phyloP scores from a whole-genome alignment of 2,797 vertebrate genomes.

The Sebastolobus altivelis region DNA sequence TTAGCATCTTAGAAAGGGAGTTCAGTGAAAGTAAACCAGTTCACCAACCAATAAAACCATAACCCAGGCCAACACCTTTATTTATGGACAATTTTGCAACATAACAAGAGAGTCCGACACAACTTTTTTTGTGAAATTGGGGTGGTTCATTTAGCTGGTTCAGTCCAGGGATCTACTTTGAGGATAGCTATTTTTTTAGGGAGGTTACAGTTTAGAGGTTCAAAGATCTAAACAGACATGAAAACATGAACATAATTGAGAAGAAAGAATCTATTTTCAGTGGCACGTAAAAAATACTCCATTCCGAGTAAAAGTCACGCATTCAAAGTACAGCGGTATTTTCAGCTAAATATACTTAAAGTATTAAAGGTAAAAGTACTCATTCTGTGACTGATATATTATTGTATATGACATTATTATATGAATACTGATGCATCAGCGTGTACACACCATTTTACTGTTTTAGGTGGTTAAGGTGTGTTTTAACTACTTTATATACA shows the following conservation, averaged over 20 bases:
- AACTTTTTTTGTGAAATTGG: neutral
- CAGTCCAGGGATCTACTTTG: neutral
- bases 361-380: neutral
- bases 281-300: no score
- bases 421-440: neutral
- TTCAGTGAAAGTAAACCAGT: neutral
- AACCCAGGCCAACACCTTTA: neutral
- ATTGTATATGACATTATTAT: neutral
- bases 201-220: neutral
- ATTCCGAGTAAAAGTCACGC: neutral
- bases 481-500: neutral
- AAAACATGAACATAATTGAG: neutral
- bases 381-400: neutral
- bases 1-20: neutral
- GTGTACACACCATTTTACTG: neutral
- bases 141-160: neutral
- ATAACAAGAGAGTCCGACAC: neutral
- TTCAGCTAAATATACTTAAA: neutral
- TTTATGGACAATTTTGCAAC: neutral
- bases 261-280: no score
- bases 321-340: neutral
- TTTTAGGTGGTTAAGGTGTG: neutral
- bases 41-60: neutral
- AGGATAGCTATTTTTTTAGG: neutral
- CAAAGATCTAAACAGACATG: neutral